Percentiles rank a stretch among this genome's conserved stretches.
phyloP scores from a whole-genome alignment of 2,797 vertebrate genomes.

The Sebastes vulpes region DNA sequence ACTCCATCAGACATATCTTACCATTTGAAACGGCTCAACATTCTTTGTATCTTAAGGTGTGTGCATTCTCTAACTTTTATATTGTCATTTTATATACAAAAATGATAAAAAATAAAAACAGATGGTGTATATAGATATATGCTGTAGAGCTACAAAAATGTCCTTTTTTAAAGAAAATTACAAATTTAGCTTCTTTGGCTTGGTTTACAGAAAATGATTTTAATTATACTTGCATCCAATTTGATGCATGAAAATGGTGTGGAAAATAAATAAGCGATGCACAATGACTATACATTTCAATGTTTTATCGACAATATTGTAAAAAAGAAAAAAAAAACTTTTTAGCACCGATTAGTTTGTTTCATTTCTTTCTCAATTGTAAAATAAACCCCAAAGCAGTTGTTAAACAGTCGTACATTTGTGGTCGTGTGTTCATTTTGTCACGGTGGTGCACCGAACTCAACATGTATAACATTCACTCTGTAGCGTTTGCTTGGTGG shows the following conservation, averaged over 20 bases:
- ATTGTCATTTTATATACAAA: conserved; percentile 99
- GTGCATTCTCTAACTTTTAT: conserved; percentile 97
- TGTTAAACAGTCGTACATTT: conserved; percentile 91
- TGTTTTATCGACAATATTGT: conserved; percentile 98
- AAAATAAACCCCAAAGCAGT: conserved; percentile 99
- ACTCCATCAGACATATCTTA: conserved; percentile 91
- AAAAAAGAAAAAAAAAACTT: conserved; percentile 88
- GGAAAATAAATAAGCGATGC: conserved; percentile 95
- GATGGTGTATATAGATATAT: conserved; percentile 94
- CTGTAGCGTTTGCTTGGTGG: conserved; percentile 42
- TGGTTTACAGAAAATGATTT: conserved; percentile 98
- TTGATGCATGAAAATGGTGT: conserved; percentile 96
- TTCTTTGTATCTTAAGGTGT: conserved; percentile 99
- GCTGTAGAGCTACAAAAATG: conserved; percentile 96
- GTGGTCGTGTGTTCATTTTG: conserved; percentile 88
- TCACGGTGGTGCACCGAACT: conserved; percentile 54
- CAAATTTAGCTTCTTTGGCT: conserved; percentile 98
- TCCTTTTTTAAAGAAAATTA: conserved; percentile 92
- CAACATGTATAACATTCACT: conserved; percentile 38
- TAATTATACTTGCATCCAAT: conserved; percentile 96
- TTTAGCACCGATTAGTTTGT: conserved; percentile 95
- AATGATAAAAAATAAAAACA: conserved; percentile 89
- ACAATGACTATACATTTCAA: conserved; percentile 99
- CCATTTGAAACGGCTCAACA: conserved; percentile 95
- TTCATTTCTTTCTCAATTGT: conserved; percentile 94